Conservation (phyloP, 2,888 invertebrate species). For the Hesperia comma region DNA sequence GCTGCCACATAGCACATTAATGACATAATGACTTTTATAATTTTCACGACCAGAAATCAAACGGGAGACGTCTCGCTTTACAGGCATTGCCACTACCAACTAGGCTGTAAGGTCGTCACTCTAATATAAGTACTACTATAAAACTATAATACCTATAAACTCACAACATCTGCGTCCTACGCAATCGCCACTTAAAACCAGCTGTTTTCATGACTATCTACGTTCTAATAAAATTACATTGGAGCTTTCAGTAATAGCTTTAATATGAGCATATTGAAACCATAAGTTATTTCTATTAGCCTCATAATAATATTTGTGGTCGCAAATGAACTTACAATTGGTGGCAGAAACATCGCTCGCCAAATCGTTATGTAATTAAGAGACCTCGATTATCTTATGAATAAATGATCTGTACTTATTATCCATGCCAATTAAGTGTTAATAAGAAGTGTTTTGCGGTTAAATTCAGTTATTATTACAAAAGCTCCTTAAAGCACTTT, state of each 20-base stretch:
- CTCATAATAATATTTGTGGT: background rate
- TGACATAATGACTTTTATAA: too few species aligned
- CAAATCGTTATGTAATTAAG: background rate
- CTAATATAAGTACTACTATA: background rate
- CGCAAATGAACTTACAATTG: constrained; percentile 11
- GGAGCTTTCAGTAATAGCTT: background rate
- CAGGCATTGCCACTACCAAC: too few species aligned
- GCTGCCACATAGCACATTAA: too few species aligned
- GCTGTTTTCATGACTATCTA: constrained; percentile 3
- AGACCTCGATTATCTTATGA: background rate
- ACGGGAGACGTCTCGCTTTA: too few species aligned
- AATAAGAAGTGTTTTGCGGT: too few species aligned
- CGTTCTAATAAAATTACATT: background rate
- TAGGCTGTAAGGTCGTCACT: background rate
- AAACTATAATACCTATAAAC: background rate
- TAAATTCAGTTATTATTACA: too few species aligned
- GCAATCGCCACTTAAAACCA: background rate
- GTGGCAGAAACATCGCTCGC: background rate
- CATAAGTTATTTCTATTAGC: constrained; percentile 9
- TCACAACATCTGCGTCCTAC: background rate
- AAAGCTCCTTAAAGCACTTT: too few species aligned
- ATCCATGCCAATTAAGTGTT: background rate
- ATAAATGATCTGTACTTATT: background rate
- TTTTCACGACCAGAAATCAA: too few species aligned
- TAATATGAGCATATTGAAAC: background rate